These are phyloP conservation scores for Catajapyx aquilonaris DNA, from an alignment of 1,140 invertebrate genomes.

Conservation along the genomic window DNA sequence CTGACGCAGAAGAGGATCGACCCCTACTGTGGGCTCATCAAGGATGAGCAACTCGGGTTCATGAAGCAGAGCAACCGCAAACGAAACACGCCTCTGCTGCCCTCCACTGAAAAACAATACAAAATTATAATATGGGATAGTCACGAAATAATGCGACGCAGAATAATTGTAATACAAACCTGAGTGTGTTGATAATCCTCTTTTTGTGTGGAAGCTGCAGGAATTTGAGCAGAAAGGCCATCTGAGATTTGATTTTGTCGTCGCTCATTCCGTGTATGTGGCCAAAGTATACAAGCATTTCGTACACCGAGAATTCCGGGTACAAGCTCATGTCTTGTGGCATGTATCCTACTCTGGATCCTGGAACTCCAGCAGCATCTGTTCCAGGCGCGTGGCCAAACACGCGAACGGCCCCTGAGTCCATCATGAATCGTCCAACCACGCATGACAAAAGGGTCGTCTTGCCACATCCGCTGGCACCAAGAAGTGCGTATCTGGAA, in stretches of 20 bases:
- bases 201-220: slow-evolving; percentile 67
- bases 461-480: too few species aligned
- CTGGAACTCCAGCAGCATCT: slow-evolving; percentile 1
- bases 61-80: slow-evolving; percentile 79
- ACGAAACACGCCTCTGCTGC: slow-evolving; percentile 75
- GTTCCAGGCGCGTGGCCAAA: not conserved
- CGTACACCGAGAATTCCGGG: slow-evolving; percentile 81
- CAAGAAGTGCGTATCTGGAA: too few species aligned
- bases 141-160: too few species aligned
- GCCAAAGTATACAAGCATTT: slow-evolving; percentile 93
- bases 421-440: not conserved
- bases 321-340: slow-evolving; percentile 77
- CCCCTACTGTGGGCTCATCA: slow-evolving; percentile 86
- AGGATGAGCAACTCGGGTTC: slow-evolving; percentile 80
- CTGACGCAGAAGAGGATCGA: slow-evolving; percentile 72
- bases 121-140: too few species aligned
- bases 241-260: slow-evolving; percentile 50
- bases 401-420: slow-evolving; percentile 1
- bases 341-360: slow-evolving; percentile 4
- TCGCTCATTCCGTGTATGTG: slow-evolving; percentile 81
- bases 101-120: slow-evolving; percentile 52
- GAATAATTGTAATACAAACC: too few species aligned
- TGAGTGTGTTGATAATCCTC: slow-evolving; percentile 69
- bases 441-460: not conserved
- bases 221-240: slow-evolving; percentile 74